Conservation (phyloP, 2,888 invertebrate species). For the Meiosimyza decipiens region DNA sequence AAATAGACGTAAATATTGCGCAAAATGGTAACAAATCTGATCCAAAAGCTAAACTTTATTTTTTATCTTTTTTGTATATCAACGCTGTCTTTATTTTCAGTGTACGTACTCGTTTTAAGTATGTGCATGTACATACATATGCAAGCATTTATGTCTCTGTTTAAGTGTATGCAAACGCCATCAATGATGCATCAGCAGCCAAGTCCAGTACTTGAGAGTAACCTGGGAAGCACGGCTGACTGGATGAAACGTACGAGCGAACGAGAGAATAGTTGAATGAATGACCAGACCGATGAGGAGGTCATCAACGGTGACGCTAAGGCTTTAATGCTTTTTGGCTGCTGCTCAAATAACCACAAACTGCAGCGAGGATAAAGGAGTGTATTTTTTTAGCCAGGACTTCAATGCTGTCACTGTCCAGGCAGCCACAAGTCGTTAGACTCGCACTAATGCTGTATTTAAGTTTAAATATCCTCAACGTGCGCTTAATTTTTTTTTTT, state of each 20-base stretch:
- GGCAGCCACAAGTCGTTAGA: conserved; percentile 35
- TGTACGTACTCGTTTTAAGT: conserved; percentile 42
- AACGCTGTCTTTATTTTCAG: background rate
- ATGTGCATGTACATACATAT: background rate
- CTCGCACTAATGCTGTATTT: conserved; percentile 35
- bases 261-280: conserved; percentile 43
- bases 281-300: conserved; percentile 41
- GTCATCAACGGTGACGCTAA: conserved; percentile 41
- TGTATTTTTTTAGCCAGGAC: conserved; percentile 2
- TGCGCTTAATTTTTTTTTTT: conserved; percentile 17
- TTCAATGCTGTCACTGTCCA: conserved; percentile 9
- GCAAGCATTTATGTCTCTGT: conserved; percentile 28
- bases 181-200: conserved; percentile 54
- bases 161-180: conserved; percentile 44
- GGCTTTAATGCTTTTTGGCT: conserved; percentile 52
- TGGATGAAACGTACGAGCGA: conserved; percentile 40
- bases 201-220: conserved; percentile 17
- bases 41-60: too few relatives aligned
- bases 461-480: conserved; percentile 36
- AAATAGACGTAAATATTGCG: too few relatives aligned
- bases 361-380: background rate
- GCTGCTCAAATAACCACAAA: conserved; percentile 38
- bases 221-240: conserved; percentile 9
- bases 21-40: background rate
- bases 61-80: too few relatives aligned